phyloP scores from a whole-genome alignment of 2,113 vertebrate genomes.

The Oryzias woworae region DNA sequence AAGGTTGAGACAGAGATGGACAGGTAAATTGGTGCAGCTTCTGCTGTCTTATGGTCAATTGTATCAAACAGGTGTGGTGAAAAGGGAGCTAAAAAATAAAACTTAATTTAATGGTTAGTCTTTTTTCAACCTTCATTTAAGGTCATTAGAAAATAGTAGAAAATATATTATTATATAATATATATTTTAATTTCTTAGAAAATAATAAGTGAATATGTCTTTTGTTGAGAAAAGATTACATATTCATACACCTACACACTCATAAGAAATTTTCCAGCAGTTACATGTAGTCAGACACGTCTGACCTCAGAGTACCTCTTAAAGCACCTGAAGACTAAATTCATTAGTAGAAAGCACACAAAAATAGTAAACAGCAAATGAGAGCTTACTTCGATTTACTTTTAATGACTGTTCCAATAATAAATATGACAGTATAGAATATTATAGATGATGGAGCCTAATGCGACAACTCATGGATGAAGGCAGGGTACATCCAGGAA shows the following conservation, averaged over 20 bases:
- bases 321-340: slow-evolving; percentile 29
- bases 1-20: no score
- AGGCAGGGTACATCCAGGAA: no score
- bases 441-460: not conserved
- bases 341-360: slow-evolving; percentile 26
- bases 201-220: slow-evolving; percentile 12
- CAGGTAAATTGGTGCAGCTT: no score
- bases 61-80: no score
- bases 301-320: slow-evolving; percentile 46
- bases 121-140: not conserved
- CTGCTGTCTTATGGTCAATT: no score
- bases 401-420: slow-evolving; percentile 10
- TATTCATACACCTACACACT: slow-evolving; percentile 43
- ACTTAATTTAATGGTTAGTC: no score
- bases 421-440: not conserved
- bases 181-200: slow-evolving; percentile 10
- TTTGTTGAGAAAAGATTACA: slow-evolving; percentile 21
- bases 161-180: no score
- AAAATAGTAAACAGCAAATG: slow-evolving; percentile 3
- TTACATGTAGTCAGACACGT: slow-evolving; percentile 28
- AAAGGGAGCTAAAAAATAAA: no score
- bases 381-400: slow-evolving; percentile 1
- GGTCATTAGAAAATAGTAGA: not conserved
- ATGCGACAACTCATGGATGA: no score
- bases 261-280: slow-evolving; percentile 19